Evolutionary conservation across 2,113 vertebrate genomes (phyloP), one percentile per base, ranked within the genome.

Genomic region (Elanus axillaris): DNA sequence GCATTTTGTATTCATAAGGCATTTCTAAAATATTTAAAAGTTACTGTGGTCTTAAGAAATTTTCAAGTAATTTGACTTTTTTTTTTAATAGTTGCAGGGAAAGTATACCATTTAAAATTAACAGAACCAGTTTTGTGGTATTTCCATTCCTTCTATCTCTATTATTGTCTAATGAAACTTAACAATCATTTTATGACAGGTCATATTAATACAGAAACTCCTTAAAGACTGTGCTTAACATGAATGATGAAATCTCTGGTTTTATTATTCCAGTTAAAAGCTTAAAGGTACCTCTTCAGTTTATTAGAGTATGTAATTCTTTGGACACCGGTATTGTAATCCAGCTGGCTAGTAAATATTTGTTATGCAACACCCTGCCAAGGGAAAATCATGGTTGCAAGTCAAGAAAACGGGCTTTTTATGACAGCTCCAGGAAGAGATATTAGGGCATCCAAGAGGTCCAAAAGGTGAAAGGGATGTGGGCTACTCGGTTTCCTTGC

Each of bases 1-100:
- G 27, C 32, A 93, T 90, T 93, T 87, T 95, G 45, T 83, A 88
- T 92, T 88, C 86, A 64, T 91, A 86, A 96, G 71, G 76, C 19
- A 82, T 89, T 95, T 75, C 36, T 77, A 90, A 96, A 96, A 96
- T 80, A 93, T 90, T 75, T 90, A 31, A 83, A 91, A 93, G 4
- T 75, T 85, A 84, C 55, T 78, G 34, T 4, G 5, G 13, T 84
- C 40, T 75, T 56, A 52, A 86, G 42, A 96, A 91, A n/a, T 56
- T 48, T 92, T 86, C 62, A 59, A 36, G 64, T 63, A 69, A 59
- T 82, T 9, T 74, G 48, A 87, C 4, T 29, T 43, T 34, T 34
- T 62, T 66, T 74, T 77, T 75, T 14, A 68, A 12, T 26, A 73
- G 23, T 59, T 11, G 1, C 26, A 73, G 21, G 13, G 47, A 90